Base-by-base conservation (phyloP, 2,888 invertebrate species). In the Cephus sareptanus region DNA sequence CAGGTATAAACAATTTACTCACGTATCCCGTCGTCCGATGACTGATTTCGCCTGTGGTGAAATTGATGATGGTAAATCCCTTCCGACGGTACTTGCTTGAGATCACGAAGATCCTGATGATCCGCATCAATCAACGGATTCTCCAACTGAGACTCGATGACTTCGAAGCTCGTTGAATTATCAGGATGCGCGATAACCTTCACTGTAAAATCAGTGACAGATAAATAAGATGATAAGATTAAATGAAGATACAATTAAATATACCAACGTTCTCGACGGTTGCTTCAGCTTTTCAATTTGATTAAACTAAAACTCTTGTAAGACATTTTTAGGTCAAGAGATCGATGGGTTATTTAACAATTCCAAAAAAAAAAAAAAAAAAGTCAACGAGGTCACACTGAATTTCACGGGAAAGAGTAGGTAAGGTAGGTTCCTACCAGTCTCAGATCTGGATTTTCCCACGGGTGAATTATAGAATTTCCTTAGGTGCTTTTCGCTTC, bases 111-210 rank as follows among this genome's bases (percentile, higher is more conserved):
- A 84, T 93, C 93, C 87, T 92, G 93, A 89, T 93, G 93, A 86
- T 92, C 92, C 87, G 92, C 92, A 90, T 93, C 93, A 86, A 94
- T 93, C 87, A 94, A 92, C 85, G 94, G 94, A 88, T 94, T 94
- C 92, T 94, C 93, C 87, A 94, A 89, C 89, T 94, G 93, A 84
- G 93, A 93, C 90, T 93, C 93, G 85, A 92, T 92, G 89, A 93
- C 92, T 90, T 93, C 93, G 89, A 92, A 92, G 87, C 93, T 92
- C 89, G 93, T 92, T 87, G 93, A 93, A 91, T 93, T 93, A 91
- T 93, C 93, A 87, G 93, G 92, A 89, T 94, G 93, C 89, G 94
- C 93, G 91, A 94, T 93, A 92, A 93, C 93, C 92, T 93, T 93
- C 92, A 93, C 93, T 93, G 93, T 91, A 93, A 93, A 93, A 91